Evolutionary conservation across 2,888 invertebrate species (phyloP).

Genomic region (Dolomedes plantarius): DNA sequence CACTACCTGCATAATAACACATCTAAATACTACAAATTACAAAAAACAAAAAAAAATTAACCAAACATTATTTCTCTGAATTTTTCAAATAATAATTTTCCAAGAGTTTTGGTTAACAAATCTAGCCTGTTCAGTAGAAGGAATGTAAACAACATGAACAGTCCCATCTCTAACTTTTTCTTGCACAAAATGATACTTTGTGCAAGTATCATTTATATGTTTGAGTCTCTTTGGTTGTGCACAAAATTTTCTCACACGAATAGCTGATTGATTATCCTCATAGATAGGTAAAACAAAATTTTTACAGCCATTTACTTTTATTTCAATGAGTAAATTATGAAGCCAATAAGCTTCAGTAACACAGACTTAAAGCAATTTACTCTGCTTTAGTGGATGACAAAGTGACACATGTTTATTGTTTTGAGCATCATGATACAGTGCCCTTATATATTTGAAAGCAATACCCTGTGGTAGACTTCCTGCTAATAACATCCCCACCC

Average conservation of each 20-base stretch:
- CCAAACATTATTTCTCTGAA: not conserved
- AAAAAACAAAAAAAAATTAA: not conserved
- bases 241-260: no score
- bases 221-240: not conserved
- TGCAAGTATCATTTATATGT: slow-evolving; percentile 13
- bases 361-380: no score
- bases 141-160: not conserved
- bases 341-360: no score
- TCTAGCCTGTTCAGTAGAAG: not conserved
- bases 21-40: not conserved
- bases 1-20: no score
- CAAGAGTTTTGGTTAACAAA: slow-evolving; percentile 4
- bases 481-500: not conserved
- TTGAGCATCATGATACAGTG: no score
- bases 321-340: not conserved
- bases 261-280: slow-evolving; percentile 16
- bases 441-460: not conserved
- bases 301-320: not conserved
- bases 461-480: not conserved
- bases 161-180: not conserved
- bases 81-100: not conserved
- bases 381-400: no score
- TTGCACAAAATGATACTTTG: slow-evolving; percentile 10
- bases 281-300: not conserved
- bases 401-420: no score